phyloP scores from a whole-genome alignment of 53 echinoderm and acorn worm genomes.

The Holothuria scabra region DNA sequence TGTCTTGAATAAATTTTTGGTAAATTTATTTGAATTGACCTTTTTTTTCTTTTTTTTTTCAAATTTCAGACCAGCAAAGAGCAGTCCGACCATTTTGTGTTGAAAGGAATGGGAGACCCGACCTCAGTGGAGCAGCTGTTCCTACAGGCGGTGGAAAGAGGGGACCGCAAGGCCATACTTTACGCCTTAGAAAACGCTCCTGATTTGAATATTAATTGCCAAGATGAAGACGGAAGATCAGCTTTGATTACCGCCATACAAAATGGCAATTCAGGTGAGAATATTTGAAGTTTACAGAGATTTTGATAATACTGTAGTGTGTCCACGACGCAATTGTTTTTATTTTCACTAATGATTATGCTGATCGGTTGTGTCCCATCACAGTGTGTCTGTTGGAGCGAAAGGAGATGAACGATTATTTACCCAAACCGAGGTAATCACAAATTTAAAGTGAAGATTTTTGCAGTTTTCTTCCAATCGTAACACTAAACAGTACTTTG shows the following conservation, averaged over 20 bases:
- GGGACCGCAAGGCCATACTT: constrained; percentile 92
- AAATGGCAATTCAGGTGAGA: constrained; percentile 93
- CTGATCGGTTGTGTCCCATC: no score
- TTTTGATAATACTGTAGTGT: no score
- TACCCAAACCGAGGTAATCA: no score
- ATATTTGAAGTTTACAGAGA: background rate
- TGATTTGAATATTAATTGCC: constrained; percentile 89
- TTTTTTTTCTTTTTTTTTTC: background rate
- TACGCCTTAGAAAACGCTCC: constrained; percentile 92
- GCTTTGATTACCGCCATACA: constrained; percentile 86
- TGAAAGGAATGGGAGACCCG: constrained; percentile 36
- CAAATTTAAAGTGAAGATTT: no score
- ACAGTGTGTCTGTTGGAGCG: no score
- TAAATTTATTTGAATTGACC: background rate
- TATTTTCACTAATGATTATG: no score
- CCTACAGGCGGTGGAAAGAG: constrained; percentile 82
- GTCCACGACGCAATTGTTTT: no score
- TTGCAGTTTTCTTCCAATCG: no score
- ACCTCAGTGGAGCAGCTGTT: constrained; percentile 86
- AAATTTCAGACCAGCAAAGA: constrained; percentile 20
- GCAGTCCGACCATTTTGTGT: constrained; percentile 7
- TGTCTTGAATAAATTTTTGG: background rate
- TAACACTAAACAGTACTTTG: no score
- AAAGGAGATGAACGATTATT: no score
- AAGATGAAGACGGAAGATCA: constrained; percentile 75